phyloP scores from a whole-genome alignment of 2,797 vertebrate species.

The Sandelia bainsii region DNA sequence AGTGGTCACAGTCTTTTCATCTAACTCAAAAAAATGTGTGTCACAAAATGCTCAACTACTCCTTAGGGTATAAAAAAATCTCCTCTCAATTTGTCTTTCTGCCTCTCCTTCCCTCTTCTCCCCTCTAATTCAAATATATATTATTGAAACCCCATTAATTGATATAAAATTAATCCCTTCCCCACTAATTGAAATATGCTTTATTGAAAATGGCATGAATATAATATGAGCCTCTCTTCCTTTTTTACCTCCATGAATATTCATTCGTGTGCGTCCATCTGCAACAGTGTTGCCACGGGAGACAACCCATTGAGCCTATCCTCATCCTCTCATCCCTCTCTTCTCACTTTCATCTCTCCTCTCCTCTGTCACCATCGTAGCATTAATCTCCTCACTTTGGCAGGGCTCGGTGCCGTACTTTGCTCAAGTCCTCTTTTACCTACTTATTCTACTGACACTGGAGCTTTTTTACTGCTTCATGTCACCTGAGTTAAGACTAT shows the following conservation, averaged over 20 bases:
- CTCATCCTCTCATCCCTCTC: slow-evolving; percentile 65
- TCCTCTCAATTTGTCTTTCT: slow-evolving; percentile 30
- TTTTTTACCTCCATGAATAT: slow-evolving; percentile 75
- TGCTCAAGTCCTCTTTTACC: background rate
- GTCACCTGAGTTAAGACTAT: background rate
- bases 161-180: slow-evolving; percentile 61
- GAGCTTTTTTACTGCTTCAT: background rate
- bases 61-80: slow-evolving; percentile 7
- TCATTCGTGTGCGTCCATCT: slow-evolving; percentile 61
- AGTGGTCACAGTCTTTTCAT: background rate
- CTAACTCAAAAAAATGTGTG: background rate
- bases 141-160: slow-evolving; percentile 73
- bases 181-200: slow-evolving; percentile 74
- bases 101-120: background rate
- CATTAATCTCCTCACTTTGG: slow-evolving; percentile 45
- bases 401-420: slow-evolving; percentile 15
- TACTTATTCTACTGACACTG: background rate
- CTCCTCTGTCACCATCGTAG: slow-evolving; percentile 51
- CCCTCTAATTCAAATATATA: slow-evolving; percentile 70
- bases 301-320: slow-evolving; percentile 64
- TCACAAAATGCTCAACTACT: background rate
- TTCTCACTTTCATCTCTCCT: slow-evolving; percentile 63
- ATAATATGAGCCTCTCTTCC: slow-evolving; percentile 55
- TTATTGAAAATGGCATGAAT: slow-evolving; percentile 79
- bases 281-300: slow-evolving; percentile 77